Percentiles rank a stretch among this genome's conserved stretches.
These are phyloP conservation scores for Sphaerophoria rueppellii DNA, from an alignment of 2,888 invertebrate species.

Conservation along the genomic window DNA sequence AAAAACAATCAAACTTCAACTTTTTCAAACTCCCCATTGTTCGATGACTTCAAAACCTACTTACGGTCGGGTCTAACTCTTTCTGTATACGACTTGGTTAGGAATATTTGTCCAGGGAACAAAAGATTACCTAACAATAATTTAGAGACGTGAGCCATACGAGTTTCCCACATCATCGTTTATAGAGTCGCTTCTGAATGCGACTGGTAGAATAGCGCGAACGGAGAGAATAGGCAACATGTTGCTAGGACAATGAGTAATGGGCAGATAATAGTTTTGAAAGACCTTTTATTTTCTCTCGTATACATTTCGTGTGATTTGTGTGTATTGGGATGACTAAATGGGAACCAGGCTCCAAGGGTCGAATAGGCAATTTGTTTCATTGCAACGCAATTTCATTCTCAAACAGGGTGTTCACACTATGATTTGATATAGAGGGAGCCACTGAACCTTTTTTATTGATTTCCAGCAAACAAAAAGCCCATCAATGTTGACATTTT, in stretches of 20 bases:
- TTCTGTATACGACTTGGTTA: constrained; percentile 40
- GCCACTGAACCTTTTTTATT: neutral
- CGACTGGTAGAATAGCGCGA: neutral
- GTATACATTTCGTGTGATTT: neutral
- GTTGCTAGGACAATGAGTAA: constrained; percentile 68
- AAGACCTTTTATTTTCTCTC: constrained; percentile 37
- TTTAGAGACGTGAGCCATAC: constrained; percentile 55
- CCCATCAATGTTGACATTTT: constrained; percentile 53
- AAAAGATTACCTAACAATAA: constrained; percentile 67
- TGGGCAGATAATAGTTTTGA: constrained; percentile 63
- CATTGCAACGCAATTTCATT: constrained; percentile 30
- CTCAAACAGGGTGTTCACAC: neutral
- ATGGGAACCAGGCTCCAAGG: constrained; percentile 59
- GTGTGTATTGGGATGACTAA: constrained; percentile 47
- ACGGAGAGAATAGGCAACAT: too few species aligned
- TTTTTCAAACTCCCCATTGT: constrained; percentile 53
- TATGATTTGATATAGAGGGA: neutral
- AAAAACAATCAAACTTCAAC: constrained; percentile 43
- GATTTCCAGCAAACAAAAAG: constrained; percentile 45
- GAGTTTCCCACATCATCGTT: constrained; percentile 62
- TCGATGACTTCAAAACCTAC: constrained; percentile 63
- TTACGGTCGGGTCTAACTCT: constrained; percentile 36
- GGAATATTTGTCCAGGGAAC: constrained; percentile 51
- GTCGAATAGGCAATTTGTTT: constrained; percentile 65
- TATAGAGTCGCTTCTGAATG: constrained; percentile 19